Evolutionary conservation across 2,797 vertebrate species (phyloP).

Genomic region (Erpetoichthys calabaricus): DNA sequence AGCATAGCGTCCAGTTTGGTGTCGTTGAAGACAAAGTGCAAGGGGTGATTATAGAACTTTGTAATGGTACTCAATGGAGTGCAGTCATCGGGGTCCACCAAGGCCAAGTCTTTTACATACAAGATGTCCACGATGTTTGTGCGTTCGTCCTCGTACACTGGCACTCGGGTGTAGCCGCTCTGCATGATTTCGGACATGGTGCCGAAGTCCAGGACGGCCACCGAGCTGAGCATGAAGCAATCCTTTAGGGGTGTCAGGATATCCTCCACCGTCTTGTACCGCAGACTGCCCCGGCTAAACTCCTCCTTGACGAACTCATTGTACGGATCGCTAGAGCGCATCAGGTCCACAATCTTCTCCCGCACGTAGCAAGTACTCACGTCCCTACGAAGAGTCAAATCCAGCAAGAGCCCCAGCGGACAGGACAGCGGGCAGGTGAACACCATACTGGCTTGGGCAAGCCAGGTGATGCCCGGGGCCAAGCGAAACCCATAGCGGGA

Average conservation of each 20-base stretch:
- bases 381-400: slow-evolving; percentile 53
- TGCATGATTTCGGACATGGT: slow-evolving; percentile 87
- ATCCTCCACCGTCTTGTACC: slow-evolving; percentile 75
- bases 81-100: slow-evolving; percentile 77
- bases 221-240: slow-evolving; percentile 77
- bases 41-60: slow-evolving; percentile 82
- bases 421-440: slow-evolving; percentile 65
- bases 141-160: slow-evolving; percentile 81
- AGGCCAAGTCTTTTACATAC: slow-evolving; percentile 72
- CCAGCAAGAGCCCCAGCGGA: slow-evolving; percentile 66
- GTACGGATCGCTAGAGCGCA: slow-evolving; percentile 67
- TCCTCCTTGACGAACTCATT: slow-evolving; percentile 74
- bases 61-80: slow-evolving; percentile 83
- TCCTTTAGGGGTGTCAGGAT: slow-evolving; percentile 75
- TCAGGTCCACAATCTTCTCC: slow-evolving; percentile 62
- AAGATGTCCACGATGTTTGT: slow-evolving; percentile 84
- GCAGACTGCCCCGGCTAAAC: slow-evolving; percentile 67
- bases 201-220: slow-evolving; percentile 64
- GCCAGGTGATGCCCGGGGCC: slow-evolving; percentile 59
- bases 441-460: slow-evolving; percentile 68
- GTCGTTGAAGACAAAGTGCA: slow-evolving; percentile 86
- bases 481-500: slow-evolving; percentile 66
- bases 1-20: slow-evolving; percentile 81
- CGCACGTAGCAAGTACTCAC: slow-evolving; percentile 56
- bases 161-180: slow-evolving; percentile 77